These are phyloP conservation scores for Charadrius vociferus DNA, from an alignment of 2,113 vertebrate species.

Conservation along the genomic window DNA sequence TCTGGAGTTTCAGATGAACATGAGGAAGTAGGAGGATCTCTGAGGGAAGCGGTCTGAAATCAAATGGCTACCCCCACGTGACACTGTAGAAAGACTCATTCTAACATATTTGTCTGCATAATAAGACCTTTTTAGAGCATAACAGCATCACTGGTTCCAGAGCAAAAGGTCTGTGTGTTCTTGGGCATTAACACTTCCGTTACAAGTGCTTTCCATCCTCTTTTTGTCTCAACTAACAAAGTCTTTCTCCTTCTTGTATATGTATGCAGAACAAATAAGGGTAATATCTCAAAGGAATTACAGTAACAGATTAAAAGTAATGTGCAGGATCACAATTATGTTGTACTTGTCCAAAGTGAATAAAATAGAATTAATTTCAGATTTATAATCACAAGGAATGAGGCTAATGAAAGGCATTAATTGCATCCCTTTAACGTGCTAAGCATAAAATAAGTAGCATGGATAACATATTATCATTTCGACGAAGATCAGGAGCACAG, in stretches of 20 bases:
- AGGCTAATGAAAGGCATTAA: conserved; percentile 35
- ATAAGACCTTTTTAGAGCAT: neutral
- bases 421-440: neutral
- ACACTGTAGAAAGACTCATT: neutral
- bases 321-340: neutral
- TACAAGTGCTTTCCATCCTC: neutral
- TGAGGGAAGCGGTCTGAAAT: neutral
- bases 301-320: neutral
- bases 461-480: neutral
- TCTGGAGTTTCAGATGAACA: neutral
- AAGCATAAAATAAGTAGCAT: neutral
- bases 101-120: neutral
- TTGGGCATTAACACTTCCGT: neutral
- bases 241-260: neutral
- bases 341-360: neutral
- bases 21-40: neutral
- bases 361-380: conserved; percentile 26
- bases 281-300: neutral
- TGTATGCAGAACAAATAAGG: neutral
- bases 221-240: neutral
- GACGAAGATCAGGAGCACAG: neutral
- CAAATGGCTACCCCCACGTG: fast-evolving
- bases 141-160: neutral
- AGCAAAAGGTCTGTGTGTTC: neutral
- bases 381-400: neutral